A percentile compares a stretch with the other conserved stretches of the same genome.
Conservation (phyloP, 2,113 vertebrate genomes). For the Otolemur garnettii region DNA sequence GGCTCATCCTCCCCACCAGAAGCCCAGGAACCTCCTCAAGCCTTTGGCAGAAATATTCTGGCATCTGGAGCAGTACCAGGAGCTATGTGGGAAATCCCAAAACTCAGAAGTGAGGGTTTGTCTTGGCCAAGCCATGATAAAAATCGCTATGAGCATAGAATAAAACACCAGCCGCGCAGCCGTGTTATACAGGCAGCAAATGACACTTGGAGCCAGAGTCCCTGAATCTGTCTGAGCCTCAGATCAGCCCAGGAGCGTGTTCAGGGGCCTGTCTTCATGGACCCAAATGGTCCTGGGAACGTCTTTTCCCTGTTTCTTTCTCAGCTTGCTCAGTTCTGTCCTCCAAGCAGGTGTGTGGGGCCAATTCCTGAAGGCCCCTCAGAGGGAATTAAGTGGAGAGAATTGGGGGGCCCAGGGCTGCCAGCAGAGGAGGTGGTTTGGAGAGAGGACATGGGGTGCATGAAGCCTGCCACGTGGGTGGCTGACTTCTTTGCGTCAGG, state of each 20-base stretch:
- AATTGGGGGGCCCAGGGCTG: not conserved
- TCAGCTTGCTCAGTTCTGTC: not conserved
- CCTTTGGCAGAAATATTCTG: not conserved
- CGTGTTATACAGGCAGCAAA: not conserved
- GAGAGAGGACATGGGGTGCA: not conserved
- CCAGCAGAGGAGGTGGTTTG: not conserved
- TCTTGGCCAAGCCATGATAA: not conserved
- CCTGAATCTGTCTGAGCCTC: not conserved
- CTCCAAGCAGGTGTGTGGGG: constrained; percentile 16
- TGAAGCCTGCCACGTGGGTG: constrained; percentile 69
- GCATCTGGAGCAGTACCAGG: not conserved
- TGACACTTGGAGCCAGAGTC: not conserved
- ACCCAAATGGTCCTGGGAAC: not conserved
- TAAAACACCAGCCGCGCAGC: not conserved
- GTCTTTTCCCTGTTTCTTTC: not conserved
- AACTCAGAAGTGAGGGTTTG: not conserved
- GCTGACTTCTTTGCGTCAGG: constrained; percentile 62
- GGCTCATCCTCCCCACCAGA: not conserved
- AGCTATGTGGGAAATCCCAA: not conserved
- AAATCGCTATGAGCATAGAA: too few relatives aligned
- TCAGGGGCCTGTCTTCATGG: not conserved
- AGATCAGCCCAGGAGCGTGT: accelerated
- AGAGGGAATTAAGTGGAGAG: not conserved
- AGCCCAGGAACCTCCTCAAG: not conserved
- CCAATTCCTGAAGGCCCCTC: not conserved